Evolutionary conservation across 2,113 vertebrate genomes (phyloP).

Genomic region (Sylvia atricapilla): DNA sequence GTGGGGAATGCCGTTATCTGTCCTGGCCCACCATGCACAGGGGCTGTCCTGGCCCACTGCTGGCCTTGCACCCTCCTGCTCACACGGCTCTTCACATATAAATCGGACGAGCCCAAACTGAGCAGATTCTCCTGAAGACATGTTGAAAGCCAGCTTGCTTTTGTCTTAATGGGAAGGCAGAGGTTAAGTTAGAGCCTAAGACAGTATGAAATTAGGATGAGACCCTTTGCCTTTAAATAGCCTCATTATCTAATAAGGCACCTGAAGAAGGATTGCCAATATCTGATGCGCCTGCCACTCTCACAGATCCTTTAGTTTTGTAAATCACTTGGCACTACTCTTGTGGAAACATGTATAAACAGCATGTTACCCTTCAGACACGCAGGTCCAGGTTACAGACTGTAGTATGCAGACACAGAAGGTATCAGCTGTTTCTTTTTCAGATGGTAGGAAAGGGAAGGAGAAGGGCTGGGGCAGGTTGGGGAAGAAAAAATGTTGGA

Average conservation of each 20-base stretch:
- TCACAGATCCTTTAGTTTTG: background rate
- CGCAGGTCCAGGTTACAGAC: background rate
- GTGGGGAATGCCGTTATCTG: constrained; percentile 78
- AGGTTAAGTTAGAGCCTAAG: background rate
- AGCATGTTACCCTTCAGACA: background rate
- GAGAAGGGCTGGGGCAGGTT: background rate
- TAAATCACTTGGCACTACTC: background rate
- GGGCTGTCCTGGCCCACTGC: constrained; percentile 48
- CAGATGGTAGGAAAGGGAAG: background rate
- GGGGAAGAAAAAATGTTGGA: background rate
- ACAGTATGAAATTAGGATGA: background rate
- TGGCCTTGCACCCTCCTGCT: background rate
- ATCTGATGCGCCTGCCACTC: background rate
- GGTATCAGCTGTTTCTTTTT: background rate
- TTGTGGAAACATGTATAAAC: background rate
- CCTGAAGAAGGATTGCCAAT: background rate
- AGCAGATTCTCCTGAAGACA: background rate
- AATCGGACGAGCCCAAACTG: background rate
- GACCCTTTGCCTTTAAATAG: background rate
- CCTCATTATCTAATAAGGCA: background rate
- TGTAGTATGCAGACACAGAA: background rate
- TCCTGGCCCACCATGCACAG: constrained; percentile 73
- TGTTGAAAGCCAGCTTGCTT: background rate
- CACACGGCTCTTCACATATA: background rate
- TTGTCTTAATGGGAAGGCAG: background rate